Evolutionary conservation across 2,888 invertebrate genomes (phyloP), one percentile per base, ranked within the genome.

Genomic region (Stenichneumon culpator): DNA sequence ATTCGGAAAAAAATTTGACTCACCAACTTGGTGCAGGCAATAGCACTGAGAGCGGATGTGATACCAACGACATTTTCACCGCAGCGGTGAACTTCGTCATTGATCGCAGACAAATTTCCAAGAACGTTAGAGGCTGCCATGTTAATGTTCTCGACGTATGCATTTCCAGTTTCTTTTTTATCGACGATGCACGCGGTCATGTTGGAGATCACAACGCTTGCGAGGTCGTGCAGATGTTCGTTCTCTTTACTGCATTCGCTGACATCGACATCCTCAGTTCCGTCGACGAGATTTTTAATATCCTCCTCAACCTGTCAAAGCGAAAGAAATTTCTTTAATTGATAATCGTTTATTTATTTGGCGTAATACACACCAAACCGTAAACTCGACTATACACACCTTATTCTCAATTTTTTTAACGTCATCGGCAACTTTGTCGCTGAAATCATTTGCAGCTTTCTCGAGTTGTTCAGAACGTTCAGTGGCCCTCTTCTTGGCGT

Each of bases 21-120:
- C 77, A 91, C 91, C 36, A n/a, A 22, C 54, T 87, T 88, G 44
- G 84, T 60, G 67, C 89, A 91, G 3, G 60, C 57, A 3, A 89
- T 36, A 14, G 88, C 88, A 19, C 86, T 72, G 19, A 60, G 54
- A 7, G 85, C 78, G 9, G 74, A 19, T 25, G 25, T 25, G 0
- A 83, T 1, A 67, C 86, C 86, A 5, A 77, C 47, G 36, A 88
- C 63, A n/a, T 86, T 70, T 3, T 67, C 22, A 0, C 87, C 69
- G 68, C 89, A 89, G 0, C 68, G 25, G 1, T 70, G 32, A 0
- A 85, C 82, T n/a, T 88, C 69, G 0, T 86, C 65, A 36, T 72
- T 83, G n/a, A 89, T 77, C 0, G 25, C 6, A 0, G 44, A 63
- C 0, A 89, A 81, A 0, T 86, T 52, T 0, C 1, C 2, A 0